Conservation (phyloP, 2,797 vertebrate species). For the Denticeps clupeoides region DNA sequence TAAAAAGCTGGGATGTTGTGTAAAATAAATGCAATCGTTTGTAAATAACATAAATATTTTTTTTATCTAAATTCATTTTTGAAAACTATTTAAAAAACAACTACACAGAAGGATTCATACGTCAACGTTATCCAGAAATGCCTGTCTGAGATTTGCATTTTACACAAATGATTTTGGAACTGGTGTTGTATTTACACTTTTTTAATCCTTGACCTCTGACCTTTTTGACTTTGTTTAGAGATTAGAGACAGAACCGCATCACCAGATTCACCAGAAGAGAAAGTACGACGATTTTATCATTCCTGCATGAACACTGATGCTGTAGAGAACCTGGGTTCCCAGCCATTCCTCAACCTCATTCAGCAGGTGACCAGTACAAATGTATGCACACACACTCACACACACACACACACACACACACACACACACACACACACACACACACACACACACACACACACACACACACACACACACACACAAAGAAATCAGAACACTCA, state of each 20-base stretch:
- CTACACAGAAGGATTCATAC: too few species aligned
- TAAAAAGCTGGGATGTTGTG: too few species aligned
- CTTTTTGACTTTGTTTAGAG: constrained; percentile 35
- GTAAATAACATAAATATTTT: too few species aligned
- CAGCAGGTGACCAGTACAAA: constrained; percentile 53
- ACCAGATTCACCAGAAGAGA: constrained; percentile 54
- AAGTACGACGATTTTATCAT: constrained; percentile 68
- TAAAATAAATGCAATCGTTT: too few species aligned
- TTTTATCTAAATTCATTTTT: too few species aligned
- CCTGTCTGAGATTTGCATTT: too few species aligned
- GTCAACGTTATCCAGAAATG: too few species aligned
- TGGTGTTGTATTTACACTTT: too few species aligned
- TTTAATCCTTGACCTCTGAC: background rate
- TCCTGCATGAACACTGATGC: constrained; percentile 70
- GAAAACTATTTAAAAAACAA: too few species aligned
- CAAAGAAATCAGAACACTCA: background rate
- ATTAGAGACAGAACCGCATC: constrained; percentile 1
- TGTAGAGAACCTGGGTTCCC: constrained; percentile 59
- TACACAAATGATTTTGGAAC: too few species aligned
- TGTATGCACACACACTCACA: background rate
- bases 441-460: background rate
- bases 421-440: background rate
- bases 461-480: background rate
- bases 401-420: background rate
- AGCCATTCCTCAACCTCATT: constrained; percentile 67